A percentile compares a stretch with the other conserved stretches of the same genome.
phyloP scores from a whole-genome alignment of 2,888 invertebrate genomes.

The Eulithis prunata region DNA sequence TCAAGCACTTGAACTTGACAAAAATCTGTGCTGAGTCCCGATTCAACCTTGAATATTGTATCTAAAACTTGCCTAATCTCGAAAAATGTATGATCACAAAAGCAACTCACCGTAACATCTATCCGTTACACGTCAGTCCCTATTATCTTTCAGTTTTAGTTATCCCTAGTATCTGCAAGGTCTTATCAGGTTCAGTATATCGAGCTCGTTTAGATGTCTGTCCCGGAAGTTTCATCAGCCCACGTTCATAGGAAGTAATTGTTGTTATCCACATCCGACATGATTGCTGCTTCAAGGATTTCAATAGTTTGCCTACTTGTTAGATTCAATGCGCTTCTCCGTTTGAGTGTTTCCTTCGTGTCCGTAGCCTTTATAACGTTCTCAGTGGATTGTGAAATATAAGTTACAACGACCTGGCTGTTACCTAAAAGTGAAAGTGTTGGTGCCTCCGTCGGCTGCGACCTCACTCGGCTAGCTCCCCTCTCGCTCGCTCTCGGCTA shows the following conservation, averaged over 20 bases:
- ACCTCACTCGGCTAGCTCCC: slow-evolving; percentile 20
- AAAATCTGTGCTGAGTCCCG: too few relatives aligned
- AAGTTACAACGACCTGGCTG: slow-evolving; percentile 42
- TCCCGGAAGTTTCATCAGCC: slow-evolving; percentile 55
- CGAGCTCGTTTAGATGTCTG: slow-evolving; percentile 34
- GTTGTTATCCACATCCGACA: slow-evolving; percentile 30
- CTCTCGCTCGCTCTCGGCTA: slow-evolving; percentile 31
- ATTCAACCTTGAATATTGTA: too few relatives aligned
- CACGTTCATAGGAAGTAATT: slow-evolving; percentile 39
- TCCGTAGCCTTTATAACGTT: slow-evolving; percentile 28
- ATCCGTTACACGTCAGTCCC: slow-evolving; percentile 35
- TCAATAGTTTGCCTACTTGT: slow-evolving; percentile 27
- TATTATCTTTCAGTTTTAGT: slow-evolving; percentile 35
- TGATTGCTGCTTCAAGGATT: slow-evolving; percentile 25
- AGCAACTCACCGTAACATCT: slow-evolving; percentile 40
- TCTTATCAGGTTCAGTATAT: slow-evolving; percentile 26
- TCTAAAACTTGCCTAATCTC: neutral
- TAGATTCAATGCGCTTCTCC: slow-evolving; percentile 23
- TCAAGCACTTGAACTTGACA: too few relatives aligned
- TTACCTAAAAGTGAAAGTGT: slow-evolving; percentile 55
- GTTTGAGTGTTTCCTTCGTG: slow-evolving; percentile 28
- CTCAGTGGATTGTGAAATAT: slow-evolving; percentile 36
- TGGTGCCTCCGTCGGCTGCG: slow-evolving; percentile 29
- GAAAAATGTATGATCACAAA: slow-evolving; percentile 19
- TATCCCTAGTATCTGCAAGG: slow-evolving; percentile 34